Percentiles rank a stretch among this genome's conserved stretches.
Conservation (phyloP, 1,140 invertebrate species). For the Drosophila varians region DNA sequence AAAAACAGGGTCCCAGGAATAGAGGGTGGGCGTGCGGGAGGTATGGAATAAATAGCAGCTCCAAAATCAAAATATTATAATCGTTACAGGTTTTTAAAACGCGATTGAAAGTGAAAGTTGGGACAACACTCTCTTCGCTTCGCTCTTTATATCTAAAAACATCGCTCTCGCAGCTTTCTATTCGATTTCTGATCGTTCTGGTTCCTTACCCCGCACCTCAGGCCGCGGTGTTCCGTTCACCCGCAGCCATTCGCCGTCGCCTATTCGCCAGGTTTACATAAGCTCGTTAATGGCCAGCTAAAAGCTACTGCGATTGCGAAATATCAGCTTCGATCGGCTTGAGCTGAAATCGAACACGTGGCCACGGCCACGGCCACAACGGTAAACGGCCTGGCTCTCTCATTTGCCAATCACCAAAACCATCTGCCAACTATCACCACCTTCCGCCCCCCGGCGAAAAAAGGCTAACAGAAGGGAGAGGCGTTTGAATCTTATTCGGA, state of each 20-base stretch:
- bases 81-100: conserved; percentile 66
- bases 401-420: neutral
- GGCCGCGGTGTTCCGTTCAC: too few species aligned
- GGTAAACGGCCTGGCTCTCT: neutral
- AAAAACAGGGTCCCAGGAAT: neutral
- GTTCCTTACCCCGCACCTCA: neutral
- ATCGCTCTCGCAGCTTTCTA: conserved; percentile 1
- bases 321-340: conserved; percentile 1
- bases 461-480: neutral
- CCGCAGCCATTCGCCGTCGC: neutral
- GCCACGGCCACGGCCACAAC: too few species aligned
- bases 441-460: neutral
- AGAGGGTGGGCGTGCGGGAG: too few species aligned
- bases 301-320: conserved; percentile 24
- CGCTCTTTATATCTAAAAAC: conserved; percentile 22
- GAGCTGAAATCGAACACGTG: neutral
- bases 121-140: conserved; percentile 6
- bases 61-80: conserved; percentile 31
- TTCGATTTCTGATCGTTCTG: neutral
- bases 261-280: conserved; percentile 29
- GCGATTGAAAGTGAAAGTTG: conserved; percentile 80
- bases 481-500: neutral
- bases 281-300: conserved; percentile 6
- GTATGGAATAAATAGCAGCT: neutral
- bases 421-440: neutral